These are phyloP conservation scores for Desoria tigrina DNA, from an alignment of 2,888 invertebrate species.

Conservation along the genomic window DNA sequence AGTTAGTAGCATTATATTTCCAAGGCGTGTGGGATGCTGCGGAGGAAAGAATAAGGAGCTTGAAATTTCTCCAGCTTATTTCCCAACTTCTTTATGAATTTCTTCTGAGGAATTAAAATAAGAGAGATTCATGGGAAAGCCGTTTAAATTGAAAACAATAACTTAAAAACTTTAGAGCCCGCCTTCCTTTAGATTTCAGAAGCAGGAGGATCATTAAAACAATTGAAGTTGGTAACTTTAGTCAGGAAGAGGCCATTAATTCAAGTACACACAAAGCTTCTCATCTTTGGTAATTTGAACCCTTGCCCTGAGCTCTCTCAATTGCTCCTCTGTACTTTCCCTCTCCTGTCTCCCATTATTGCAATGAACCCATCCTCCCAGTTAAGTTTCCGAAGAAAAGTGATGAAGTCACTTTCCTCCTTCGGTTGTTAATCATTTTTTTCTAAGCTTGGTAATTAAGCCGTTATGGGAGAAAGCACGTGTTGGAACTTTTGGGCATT, in stretches of 20 bases:
- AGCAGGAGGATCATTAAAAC: constrained; percentile 6
- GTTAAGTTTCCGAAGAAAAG: constrained; percentile 7
- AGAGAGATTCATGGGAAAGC: background rate
- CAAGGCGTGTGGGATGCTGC: too few species aligned
- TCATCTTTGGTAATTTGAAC: constrained; percentile 24
- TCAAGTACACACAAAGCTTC: constrained; percentile 14
- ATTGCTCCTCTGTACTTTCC: background rate
- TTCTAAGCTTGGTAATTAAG: constrained; percentile 17
- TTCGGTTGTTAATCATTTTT: constrained; percentile 23
- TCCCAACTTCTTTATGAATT: too few species aligned
- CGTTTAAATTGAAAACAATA: constrained; percentile 23
- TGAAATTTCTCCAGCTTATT: too few species aligned
- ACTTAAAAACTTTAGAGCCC: constrained; percentile 13
- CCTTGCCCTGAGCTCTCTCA: background rate
- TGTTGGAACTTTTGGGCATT: constrained; percentile 12
- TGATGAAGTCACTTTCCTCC: constrained; percentile 22
- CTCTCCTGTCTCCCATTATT: background rate
- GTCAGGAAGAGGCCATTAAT: constrained; percentile 20
- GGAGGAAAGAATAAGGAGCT: too few species aligned
- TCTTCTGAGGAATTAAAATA: too few species aligned
- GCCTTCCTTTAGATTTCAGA: background rate
- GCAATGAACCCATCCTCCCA: background rate
- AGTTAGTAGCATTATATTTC: too few species aligned
- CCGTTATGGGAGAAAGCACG: constrained; percentile 22
- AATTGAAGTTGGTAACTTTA: constrained; percentile 18